Evolutionary conservation across 2,113 vertebrate genomes (phyloP).

Genomic region (Collichthys lucidus): DNA sequence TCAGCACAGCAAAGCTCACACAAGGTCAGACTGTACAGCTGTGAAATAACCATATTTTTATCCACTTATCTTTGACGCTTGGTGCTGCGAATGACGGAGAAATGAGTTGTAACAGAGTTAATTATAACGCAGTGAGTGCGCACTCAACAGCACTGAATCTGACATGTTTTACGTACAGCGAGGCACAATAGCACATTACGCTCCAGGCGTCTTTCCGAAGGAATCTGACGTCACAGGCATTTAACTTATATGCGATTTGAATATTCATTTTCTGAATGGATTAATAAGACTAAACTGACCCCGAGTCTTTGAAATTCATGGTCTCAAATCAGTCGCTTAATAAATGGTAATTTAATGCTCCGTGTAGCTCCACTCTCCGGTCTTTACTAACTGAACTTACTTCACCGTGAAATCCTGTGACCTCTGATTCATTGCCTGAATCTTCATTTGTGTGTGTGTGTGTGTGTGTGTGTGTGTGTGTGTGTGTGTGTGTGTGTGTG

Average conservation of each 20-base stretch:
- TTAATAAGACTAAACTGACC: slow-evolving; percentile 65
- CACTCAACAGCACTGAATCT: no score
- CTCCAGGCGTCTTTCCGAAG: slow-evolving; percentile 3
- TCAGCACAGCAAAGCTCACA: no score
- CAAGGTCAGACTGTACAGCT: no score
- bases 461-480: slow-evolving; percentile 25
- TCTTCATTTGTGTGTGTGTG: slow-evolving; percentile 1
- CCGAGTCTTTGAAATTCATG: slow-evolving; percentile 58
- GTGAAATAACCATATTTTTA: background rate
- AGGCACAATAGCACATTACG: background rate
- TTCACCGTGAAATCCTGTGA: slow-evolving; percentile 67
- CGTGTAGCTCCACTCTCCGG: slow-evolving; percentile 34
- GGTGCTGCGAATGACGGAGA: background rate
- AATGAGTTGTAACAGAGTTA: background rate
- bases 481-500: no score
- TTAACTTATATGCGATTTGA: slow-evolving; percentile 30
- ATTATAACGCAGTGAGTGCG: background rate
- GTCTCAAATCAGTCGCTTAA: slow-evolving; percentile 55
- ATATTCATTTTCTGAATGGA: slow-evolving; percentile 64
- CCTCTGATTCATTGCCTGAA: slow-evolving; percentile 31
- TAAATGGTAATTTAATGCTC: slow-evolving; percentile 71
- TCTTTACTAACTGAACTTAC: slow-evolving; percentile 52
- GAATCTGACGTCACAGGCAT: slow-evolving; percentile 14
- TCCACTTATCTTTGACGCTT: background rate
- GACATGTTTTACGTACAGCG: background rate